Base-by-base conservation (phyloP, 2,888 invertebrate species). In the Chorisops tibialis region DNA sequence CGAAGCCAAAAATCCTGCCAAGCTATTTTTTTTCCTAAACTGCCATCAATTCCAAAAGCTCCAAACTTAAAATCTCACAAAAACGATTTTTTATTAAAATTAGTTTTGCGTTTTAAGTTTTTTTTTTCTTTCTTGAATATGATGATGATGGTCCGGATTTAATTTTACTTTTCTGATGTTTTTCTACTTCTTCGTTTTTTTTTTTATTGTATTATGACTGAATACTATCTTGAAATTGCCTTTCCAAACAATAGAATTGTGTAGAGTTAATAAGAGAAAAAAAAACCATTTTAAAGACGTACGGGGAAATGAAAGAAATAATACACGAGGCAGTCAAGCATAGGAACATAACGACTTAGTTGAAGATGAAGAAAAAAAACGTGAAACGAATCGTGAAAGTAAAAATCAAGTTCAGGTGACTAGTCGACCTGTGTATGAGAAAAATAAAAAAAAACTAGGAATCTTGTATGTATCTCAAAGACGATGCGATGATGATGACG, bases 361-460 rank as follows among this genome's bases (percentile, higher is more conserved):
- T 45, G 16, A n/a, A 24, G 24, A 12, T 48, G 30, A 30, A 24
- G 24, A 24, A 24, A 59, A 41, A 38, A 50, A 59, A 59, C 45
- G 21, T 21, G n/a, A 6, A 41, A 48, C 51, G 38, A 63, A 52
- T 38, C 54, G 49, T 59, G 54, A 63, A 63, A 63, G 60, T 63
- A 63, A 63, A 63, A 63, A 63, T 59, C 59, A 63, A 63, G 63
- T 63, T 60, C 56, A 63, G 59, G 63, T 63, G 63, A 63, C 54
- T 60, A 49, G 39, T 30, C 60, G 43, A 35, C 37, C 63, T 45
- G 56, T 24, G 35, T 30, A 59, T 61, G 59, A 37, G 22, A 22
- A 24, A 12, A 18, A 35, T 39, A 37, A 19, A 43, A 60, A 45
- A 62, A 59, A 59, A 38, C 58, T 59, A 51, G 59, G 63, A 63